Percentiles rank a stretch among this genome's conserved stretches.
phyloP scores from a whole-genome alignment of 2,888 invertebrate genomes.

The Parasteatoda lunata region DNA sequence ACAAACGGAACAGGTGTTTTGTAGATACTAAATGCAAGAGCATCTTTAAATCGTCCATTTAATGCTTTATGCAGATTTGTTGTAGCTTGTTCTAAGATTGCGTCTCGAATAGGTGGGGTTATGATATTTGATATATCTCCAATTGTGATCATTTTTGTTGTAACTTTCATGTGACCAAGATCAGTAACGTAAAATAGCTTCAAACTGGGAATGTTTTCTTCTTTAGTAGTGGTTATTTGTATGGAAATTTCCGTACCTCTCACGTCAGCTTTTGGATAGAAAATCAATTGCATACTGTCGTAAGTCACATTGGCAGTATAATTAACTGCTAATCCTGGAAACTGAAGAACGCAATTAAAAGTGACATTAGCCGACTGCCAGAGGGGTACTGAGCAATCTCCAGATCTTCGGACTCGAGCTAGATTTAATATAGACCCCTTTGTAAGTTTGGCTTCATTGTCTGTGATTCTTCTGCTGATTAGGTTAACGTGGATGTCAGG shows the following conservation, averaged over 20 bases:
- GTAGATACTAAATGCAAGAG: slow-evolving; percentile 40
- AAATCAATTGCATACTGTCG: slow-evolving; percentile 35
- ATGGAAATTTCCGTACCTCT: slow-evolving; percentile 15
- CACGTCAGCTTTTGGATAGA: slow-evolving; percentile 32
- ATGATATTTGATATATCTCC: slow-evolving; percentile 23
- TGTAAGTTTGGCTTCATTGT: slow-evolving; percentile 13
- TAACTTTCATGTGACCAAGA: slow-evolving; percentile 30
- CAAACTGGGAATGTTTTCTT: slow-evolving; percentile 41
- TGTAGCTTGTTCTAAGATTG: slow-evolving; percentile 1
- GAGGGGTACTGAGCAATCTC: slow-evolving; percentile 31
- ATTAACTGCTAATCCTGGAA: slow-evolving; percentile 11
- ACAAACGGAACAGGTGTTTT: slow-evolving; percentile 34
- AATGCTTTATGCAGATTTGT: slow-evolving; percentile 16
- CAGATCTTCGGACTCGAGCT: slow-evolving; percentile 21
- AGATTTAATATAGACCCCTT: slow-evolving; percentile 33
- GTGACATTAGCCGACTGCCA: slow-evolving; percentile 42
- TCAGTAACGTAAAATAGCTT: slow-evolving; percentile 18
- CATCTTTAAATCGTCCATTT: slow-evolving; percentile 43
- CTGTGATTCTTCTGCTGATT: slow-evolving; percentile 18
- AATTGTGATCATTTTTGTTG: slow-evolving; percentile 40
- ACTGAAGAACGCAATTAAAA: slow-evolving; percentile 30
- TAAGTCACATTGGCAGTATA: slow-evolving; percentile 48
- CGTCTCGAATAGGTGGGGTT: slow-evolving; percentile 25
- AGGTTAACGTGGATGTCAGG: slow-evolving; percentile 28
- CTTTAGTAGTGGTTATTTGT: slow-evolving; percentile 14